phyloP scores from a whole-genome alignment of 2,888 invertebrate species.

The Dioctria linearis region DNA sequence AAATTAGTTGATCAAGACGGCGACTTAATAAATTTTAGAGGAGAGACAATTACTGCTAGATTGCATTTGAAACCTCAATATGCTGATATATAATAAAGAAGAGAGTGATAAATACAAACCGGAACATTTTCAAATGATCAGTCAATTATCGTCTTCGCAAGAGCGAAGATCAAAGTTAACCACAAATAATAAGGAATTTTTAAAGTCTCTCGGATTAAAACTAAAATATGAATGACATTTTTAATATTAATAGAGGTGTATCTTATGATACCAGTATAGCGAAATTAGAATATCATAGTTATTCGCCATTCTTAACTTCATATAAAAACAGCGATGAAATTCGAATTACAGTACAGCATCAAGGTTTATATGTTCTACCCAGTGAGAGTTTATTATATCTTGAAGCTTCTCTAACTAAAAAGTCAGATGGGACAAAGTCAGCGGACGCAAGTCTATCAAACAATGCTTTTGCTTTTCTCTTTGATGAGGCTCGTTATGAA shows the following conservation, averaged over 20 bases:
- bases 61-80: conserved; percentile 58
- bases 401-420: conserved; percentile 59
- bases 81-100: conserved; percentile 25
- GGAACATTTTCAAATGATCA: not conserved
- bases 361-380: conserved; percentile 57
- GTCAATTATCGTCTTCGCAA: not conserved
- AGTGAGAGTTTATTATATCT: conserved; percentile 61
- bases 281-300: conserved; percentile 61
- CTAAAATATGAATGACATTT: conserved; percentile 55
- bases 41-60: conserved; percentile 62
- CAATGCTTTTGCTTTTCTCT: conserved; percentile 62
- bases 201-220: conserved; percentile 54
- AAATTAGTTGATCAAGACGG: conserved; percentile 64
- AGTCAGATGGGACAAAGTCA: conserved; percentile 35
- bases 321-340: conserved; percentile 63
- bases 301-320: conserved; percentile 62
- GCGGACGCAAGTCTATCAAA: not conserved
- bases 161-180: conserved; percentile 40
- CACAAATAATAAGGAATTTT: conserved; percentile 51
- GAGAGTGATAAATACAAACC: conserved; percentile 12
- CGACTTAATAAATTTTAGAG: conserved; percentile 63
- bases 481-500: conserved; percentile 66
- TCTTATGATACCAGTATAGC: conserved; percentile 60
- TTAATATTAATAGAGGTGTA: conserved; percentile 50
- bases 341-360: conserved; percentile 62